Base-by-base conservation (phyloP, 2,888 invertebrate genomes). In the Polymixis lichenea region DNA sequence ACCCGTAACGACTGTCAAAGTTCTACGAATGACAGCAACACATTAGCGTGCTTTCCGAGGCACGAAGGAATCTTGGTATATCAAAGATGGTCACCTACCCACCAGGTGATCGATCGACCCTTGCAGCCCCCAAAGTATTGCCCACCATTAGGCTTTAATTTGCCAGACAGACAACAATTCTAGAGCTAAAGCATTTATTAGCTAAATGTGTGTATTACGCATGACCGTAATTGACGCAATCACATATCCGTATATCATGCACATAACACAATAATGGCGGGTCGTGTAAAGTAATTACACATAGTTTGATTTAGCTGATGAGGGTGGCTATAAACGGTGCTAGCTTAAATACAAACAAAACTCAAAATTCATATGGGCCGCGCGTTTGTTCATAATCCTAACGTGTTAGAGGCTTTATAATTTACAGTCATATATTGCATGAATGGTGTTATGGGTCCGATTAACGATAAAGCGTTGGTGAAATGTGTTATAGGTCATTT, bases 231-330 rank as follows among this genome's bases (percentile, higher is more conserved):
- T 82, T 86, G 79, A 78, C 60, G 62, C 75, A 77, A 84, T 82
- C 71, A 77, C 66, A 69, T 75, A 72, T 75, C 68, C 74, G 56
- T 82, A 86, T 81, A 83, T 83, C 86, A 86, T 81, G 79, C 77
- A 61, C 84, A 78, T 84, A 86, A 87, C 69, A 80, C 77, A 75
- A 77, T 84, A 86, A 85, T 77, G 74, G 77, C 25, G 61, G 72
- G 56, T 76, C 76, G 77, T 84, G 72, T 75, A 72, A 84, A 84
- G 79, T 87, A 81, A 86, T 84, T 79, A 82, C 75, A 79, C 66
- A 61, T 77, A 84, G 84, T 87, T 86, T 87, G 86, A 87, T 86
- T 87, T 86, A 79, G 72, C 77, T 82, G 79, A 84, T 87, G 88
- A 82, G 82, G 77, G 68, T 75, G 62, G 84, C 28, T 58, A 77